Evolutionary conservation across 2,797 vertebrate genomes (phyloP), one percentile per base, ranked within the genome.

Genomic region (Pseudochaenichthys georgianus): DNA sequence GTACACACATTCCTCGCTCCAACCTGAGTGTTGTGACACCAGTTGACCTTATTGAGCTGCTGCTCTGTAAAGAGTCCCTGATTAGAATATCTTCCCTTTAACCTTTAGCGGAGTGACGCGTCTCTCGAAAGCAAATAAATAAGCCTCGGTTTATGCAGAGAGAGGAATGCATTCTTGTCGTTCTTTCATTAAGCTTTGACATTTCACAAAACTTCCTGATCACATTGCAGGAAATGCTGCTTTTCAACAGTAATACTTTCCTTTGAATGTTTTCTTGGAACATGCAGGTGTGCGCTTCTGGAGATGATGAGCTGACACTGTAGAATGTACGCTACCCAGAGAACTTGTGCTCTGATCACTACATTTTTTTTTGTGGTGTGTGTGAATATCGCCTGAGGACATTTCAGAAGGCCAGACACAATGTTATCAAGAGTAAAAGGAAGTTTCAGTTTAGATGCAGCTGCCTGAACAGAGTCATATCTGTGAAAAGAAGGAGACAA

Each of bases 31-130:
- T 86, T 92, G 86, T 92, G 93, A 94, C 93, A 95, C 94, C 94
- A 94, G 92, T 94, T 96, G 95, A 97, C 97, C 96, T 97, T 97
- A 96, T 89, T 92, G 92, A 93, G 95, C 90, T 93, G 91, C 92
- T 94, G 92, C 91, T 96, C 95, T 96, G 95, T 95, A 94, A 92
- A 92, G 87, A 92, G 84, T 89, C 85, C 93, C 94, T 95, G 91
- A 94, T 95, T 95, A 90, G 91, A 95, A 92, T 90, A 94, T 75
- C 88, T 91, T 92, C 87, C 89, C 86, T 93, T 93, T 93, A 93
- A 94, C 92, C 91, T 93, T 93, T 91, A 90, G 73, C 55, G 23
- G 88, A 93, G 84, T 92, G 92, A 90, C 54, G 52, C 69, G 73
- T 68, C 79, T 75, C 82, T 70, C 23, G 42, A 81, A 84, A 85